Conservation (phyloP, 2,113 vertebrate genomes). For the Stegastes partitus region DNA sequence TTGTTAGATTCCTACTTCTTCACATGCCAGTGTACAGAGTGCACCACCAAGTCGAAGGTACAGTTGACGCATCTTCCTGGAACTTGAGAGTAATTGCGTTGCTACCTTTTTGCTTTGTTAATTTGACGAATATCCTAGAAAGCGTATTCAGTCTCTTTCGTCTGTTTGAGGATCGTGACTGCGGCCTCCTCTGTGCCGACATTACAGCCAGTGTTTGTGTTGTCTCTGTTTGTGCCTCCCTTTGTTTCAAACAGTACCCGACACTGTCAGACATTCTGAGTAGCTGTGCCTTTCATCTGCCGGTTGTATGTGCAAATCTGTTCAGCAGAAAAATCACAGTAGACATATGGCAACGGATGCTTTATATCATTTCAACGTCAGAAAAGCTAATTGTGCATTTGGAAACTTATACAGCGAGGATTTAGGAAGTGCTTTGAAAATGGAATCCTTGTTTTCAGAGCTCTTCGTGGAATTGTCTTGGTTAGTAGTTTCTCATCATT, state of each 20-base stretch:
- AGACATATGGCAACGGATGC: not conserved
- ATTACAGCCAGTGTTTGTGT: not conserved
- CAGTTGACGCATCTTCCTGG: not conserved
- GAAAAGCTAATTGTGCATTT: not conserved
- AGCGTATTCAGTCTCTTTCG: not conserved
- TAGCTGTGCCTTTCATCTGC: not conserved
- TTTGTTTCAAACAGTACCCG: not conserved
- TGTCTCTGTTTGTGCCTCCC: not conserved
- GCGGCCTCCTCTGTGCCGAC: not conserved
- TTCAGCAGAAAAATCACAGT: not conserved
- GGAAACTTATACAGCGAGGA: not conserved
- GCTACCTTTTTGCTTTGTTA: not conserved
- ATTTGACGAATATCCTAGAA: not conserved
- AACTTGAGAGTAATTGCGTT: no score
- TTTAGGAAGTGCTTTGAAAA: not conserved
- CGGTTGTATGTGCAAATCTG: not conserved
- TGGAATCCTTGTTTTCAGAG: no score
- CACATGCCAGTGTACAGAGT: slow-evolving; percentile 92
- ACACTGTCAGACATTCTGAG: not conserved
- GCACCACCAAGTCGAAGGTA: slow-evolving; percentile 92
- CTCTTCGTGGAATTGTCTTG: not conserved
- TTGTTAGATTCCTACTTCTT: slow-evolving; percentile 95
- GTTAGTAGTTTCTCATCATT: slow-evolving; percentile 3
- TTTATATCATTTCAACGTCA: no score
- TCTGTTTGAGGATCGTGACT: not conserved